These are phyloP conservation scores for Petrocephalus zakoni DNA, from an alignment of 2,113 vertebrate species.

Conservation along the genomic window DNA sequence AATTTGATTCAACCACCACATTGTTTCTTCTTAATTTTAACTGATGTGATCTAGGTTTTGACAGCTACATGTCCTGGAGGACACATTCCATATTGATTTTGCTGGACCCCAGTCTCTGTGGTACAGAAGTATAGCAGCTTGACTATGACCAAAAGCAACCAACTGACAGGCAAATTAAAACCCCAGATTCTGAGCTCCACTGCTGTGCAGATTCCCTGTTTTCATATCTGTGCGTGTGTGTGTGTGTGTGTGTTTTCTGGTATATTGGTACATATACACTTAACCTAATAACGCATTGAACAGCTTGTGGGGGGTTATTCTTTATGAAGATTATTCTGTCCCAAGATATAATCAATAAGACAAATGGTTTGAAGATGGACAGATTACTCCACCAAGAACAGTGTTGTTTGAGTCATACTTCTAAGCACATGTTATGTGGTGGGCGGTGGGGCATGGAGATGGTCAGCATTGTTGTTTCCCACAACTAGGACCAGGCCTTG, in stretches of 20 bases:
- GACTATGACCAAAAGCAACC: neutral
- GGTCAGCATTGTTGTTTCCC: neutral
- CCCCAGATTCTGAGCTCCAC: neutral
- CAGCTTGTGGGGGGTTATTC: neutral
- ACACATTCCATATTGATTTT: neutral
- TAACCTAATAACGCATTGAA: neutral
- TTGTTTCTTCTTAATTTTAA: neutral
- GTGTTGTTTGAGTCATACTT: neutral
- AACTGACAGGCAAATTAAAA: neutral
- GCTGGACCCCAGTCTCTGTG: neutral
- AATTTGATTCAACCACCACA: neutral
- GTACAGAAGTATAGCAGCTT: neutral
- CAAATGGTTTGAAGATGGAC: neutral
- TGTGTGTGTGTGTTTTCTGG: neutral
- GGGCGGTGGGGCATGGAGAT: too few species aligned
- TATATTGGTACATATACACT: neutral
- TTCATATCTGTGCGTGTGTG: neutral
- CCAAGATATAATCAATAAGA: neutral
- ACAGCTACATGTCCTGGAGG: neutral
- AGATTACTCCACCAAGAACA: neutral
- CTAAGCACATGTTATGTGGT: neutral
- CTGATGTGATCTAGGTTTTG: neutral
- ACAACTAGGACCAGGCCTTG: neutral
- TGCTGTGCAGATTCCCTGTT: neutral
- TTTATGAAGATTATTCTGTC: neutral